Percentiles rank a stretch among this genome's conserved stretches.
These are phyloP conservation scores for Myopa tessellatipennis DNA, from an alignment of 2,888 invertebrate genomes.

Conservation along the genomic window DNA sequence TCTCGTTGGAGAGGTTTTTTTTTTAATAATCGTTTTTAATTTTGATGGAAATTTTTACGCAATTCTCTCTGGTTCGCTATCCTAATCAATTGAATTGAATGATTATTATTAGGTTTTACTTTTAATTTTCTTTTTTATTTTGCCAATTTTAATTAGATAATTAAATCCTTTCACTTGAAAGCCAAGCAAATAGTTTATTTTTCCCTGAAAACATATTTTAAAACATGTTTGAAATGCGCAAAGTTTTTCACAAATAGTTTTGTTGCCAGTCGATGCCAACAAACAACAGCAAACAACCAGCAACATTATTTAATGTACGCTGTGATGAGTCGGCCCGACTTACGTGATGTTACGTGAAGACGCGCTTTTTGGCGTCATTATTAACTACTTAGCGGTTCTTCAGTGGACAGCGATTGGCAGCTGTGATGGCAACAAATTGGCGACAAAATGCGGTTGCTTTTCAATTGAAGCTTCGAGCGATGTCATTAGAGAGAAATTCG, in stretches of 20 bases:
- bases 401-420: background rate
- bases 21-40: too few species aligned
- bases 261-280: too few species aligned
- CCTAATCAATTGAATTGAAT: background rate
- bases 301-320: background rate
- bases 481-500: background rate
- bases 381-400: too few species aligned
- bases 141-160: conserved; percentile 12
- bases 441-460: background rate
- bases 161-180: conserved; percentile 15
- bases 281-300: background rate
- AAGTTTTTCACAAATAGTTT: too few species aligned
- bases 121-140: background rate
- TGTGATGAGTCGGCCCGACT: background rate
- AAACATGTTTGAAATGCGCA: background rate
- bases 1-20: too few species aligned
- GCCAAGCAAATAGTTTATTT: background rate
- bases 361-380: background rate
- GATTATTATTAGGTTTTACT: background rate
- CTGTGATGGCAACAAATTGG: background rate
- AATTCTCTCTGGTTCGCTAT: too few species aligned
- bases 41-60: too few species aligned
- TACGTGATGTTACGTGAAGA: background rate
- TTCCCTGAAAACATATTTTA: too few species aligned
- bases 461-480: background rate